Evolutionary conservation across 2,113 vertebrate genomes (phyloP), one percentile per base, ranked within the genome.

Genomic region (Hemichromis elongatus): DNA sequence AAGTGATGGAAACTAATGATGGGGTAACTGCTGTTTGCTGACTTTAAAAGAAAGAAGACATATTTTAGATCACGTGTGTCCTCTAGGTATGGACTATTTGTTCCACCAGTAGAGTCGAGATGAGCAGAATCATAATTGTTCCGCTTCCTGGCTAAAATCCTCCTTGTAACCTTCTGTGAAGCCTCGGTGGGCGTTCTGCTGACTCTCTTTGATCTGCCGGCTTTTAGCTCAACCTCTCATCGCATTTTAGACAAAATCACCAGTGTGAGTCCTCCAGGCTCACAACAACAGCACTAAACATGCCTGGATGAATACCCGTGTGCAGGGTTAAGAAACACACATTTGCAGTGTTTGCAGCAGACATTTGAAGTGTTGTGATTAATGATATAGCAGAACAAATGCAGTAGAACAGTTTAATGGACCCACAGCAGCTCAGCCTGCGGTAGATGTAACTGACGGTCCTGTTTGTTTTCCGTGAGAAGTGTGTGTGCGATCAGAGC

Each of bases 341-440:
- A 86, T 83, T 50, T 83, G 24, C 59, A 84, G 16, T 77, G 66
- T 68, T 61, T 84, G 79, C 78, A 82, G 73, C 77, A 79, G 45
- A 79, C 16, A 1, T 42, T n/a, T 78, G 24, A 54, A 52, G 21
- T 13, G 50, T 45, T 59, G 11, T 83, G 89, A 91, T 86, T 88
- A 80, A 89, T 77, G 80, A 82, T 66, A 45, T 53, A 12, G 82
- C 63, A 59, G 83, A 77, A 45, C 75, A 80, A 79, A 89, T 66
- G 83, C 83, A 89, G 83, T 42, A 56, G 50, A 28, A 73, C 54
- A 61, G 63, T 84, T 87, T 90, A 86, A 87, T 73, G 50, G 86
- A 88, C 86, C 79, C 78, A 19, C 57, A 84, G 79, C 57, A 80
- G 57, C 61, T 82, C 82, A 75, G 54, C 42, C 90, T 63, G 45